Base-by-base conservation (phyloP, 1,140 invertebrate species). In the Pectinophora gossypiella region DNA sequence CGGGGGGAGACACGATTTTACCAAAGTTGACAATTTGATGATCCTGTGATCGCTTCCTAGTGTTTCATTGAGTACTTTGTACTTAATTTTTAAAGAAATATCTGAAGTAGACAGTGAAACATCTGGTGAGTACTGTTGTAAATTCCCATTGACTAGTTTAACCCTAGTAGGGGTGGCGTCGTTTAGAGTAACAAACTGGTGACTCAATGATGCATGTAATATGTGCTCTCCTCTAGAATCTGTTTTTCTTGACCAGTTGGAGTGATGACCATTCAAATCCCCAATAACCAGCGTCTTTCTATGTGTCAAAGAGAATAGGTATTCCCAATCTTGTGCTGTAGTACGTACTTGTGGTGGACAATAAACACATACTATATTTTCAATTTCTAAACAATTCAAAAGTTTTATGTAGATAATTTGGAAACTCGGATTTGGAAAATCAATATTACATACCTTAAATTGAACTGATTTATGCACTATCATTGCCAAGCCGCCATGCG, bases 401-500 rank as follows among this genome's bases (percentile, higher is more conserved):
- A 56, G 3, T 19, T 47, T 51, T 3, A 47, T 23, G 13, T 16
- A 16, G 3, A 47, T 23, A 12, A 47, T 13, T 13, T 47, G 15
- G 3, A 47, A 22, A 12, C 22, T 6, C 13, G 21, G 20, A 15
- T 47, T 47, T 7, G 2, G 7, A 12, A 22, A 3, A 15, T n/a
- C 7, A 4, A 23, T 15, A 2, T 47, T 47, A 18, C 20, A 6
- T 3, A 27, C 13, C 12, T 15, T 3, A 5, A 20, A 2, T 47
- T 20, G 4, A 4, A 61, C 43, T 2, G 61, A 64, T 27, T 56
- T 59, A 58, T 68, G 61, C 0, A 22, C 18, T 16, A 60, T 22
- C 18, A 64, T 51, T 1, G 56, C 63, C 19, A 70, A 50, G 10
- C 67, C 67, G 1, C 67, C 67, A 38, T 59, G n/a, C n/a, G 66